Base-by-base conservation (phyloP, 1,140 invertebrate species). In the Kradibia gibbosae region DNA sequence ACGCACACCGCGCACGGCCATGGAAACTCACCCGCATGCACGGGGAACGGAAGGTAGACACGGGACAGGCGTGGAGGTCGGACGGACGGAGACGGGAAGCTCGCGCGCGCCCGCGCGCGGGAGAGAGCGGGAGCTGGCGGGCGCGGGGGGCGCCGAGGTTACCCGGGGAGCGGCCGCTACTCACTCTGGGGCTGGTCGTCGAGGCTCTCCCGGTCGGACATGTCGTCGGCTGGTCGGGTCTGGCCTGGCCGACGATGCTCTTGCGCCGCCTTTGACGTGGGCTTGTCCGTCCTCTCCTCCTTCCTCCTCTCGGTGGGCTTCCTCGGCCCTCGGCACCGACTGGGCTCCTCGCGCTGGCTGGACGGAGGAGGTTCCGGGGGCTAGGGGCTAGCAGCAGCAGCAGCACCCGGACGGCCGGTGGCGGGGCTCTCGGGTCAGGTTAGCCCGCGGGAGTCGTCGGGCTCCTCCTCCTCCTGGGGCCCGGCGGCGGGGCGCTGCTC, bases 121-220 rank as follows among this genome's bases (percentile, higher is more conserved):
- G n/a, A n/a, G n/a, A n/a, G n/a, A n/a, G n/a, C n/a, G n/a, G n/a
- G n/a, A n/a, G 17, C 17, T 48, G 8, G 45, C 50, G 50, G 3
- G 10, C 15, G 10, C 50, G n/a, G n/a, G n/a, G n/a, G n/a, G n/a
- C n/a, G n/a, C 20, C 50, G 3, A 11, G 50, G 15, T 20, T 20
- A 20, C 20, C 20, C 5, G 50, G 15, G 20, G 13, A 53, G 28
- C 70, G 34, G 45, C 73, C 78, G 45, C 22, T 73, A 81, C 92
- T 91, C 91, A 92, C 92, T 93, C 91, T 92, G 92, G 85, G 90
- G 91, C 88, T 93, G 92, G 86, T 93, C 92, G 90, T 93, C 92
- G 87, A 92, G 91, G 88, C 92, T 93, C 88, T 93, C 92, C 84
- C 91, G 92, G 89, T 93, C 92, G 88, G 92, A 93, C 92, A 93